Conservation (phyloP, 2,797 vertebrate species). For the Peromyscus eremicus region DNA sequence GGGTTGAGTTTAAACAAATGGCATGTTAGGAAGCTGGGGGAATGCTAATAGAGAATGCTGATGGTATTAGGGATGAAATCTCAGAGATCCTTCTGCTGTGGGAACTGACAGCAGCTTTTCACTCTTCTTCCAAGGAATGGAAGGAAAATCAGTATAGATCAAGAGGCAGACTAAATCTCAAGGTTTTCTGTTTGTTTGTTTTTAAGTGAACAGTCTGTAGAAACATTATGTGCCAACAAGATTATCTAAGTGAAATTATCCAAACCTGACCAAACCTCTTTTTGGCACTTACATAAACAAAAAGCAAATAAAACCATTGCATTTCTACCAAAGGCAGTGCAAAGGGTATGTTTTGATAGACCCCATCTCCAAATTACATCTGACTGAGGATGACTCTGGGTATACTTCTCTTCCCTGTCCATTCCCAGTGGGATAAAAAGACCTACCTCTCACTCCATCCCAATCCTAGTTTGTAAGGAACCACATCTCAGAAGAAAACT, state of each 20-base stretch:
- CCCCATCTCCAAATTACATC: conserved; percentile 28
- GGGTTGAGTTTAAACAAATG: conserved; percentile 64
- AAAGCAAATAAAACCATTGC: background rate
- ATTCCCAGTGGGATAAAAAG: background rate
- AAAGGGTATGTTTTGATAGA: background rate
- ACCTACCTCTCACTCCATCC: background rate
- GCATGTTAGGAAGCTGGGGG: conserved; percentile 1
- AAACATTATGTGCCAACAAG: conserved; percentile 35
- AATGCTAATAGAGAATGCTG: background rate
- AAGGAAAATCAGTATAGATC: conserved; percentile 29
- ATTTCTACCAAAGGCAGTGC: conserved; percentile 26
- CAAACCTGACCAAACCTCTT: conserved; percentile 28
- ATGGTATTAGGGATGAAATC: background rate
- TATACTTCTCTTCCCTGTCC: background rate
- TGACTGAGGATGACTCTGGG: background rate
- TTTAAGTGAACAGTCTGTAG: background rate
- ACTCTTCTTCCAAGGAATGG: background rate
- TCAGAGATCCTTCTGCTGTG: background rate
- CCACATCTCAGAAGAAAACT: background rate
- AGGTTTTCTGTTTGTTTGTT: background rate
- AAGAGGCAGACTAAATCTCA: background rate
- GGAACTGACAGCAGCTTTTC: conserved; percentile 1
- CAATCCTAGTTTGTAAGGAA: conserved; percentile 33
- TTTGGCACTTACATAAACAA: conserved; percentile 4
- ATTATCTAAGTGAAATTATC: conserved; percentile 35